Base-by-base conservation (phyloP, 2,797 vertebrate genomes). In the Distichodus sexfasciatus region DNA sequence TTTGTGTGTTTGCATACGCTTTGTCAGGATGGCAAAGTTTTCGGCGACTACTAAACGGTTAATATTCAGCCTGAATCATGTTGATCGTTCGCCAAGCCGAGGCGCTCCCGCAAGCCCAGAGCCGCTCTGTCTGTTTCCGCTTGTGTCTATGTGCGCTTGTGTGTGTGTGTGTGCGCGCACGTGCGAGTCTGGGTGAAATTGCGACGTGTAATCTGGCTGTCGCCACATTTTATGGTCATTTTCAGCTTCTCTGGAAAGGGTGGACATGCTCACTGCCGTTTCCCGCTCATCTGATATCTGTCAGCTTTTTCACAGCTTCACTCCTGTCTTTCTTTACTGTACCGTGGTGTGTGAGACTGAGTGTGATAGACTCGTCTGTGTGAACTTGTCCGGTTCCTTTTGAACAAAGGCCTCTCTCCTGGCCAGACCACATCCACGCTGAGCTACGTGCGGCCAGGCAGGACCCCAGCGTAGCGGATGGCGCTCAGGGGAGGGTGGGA, bases 361-460 rank as follows among this genome's bases (percentile, higher is more conserved):
- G 72, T 60, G 72, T 38, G 17, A 19, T 41, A 57, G 14, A n/a
- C n/a, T n/a, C 1, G 21, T 41, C 33, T 43, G 19, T 33, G 61
- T 38, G 28, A 65, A 59, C 24, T 2, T 66, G 73, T 76, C 44
- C 63, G 59, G 69, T 79, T 78, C 61, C 66, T 77, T 75, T 54
- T 38, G 65, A 79, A 79, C 77, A 79, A 76, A 75, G 63, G 74
- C 51, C n/a, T n/a, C n/a, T n/a, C n/a, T n/a, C n/a, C 35, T 7
- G 43, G 38, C 33, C 31, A 11, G 86, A 86, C 87, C 83, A n/a
- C n/a, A n/a, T n/a, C n/a, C n/a, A n/a, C 84, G 82, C 82, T 80
- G 73, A 86, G 74, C 86, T 92, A 92, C 90, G 90, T 92, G 90
- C 88, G 15, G 76, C 64, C 44, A 79, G 81, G 84, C 90, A 92